phyloP scores from a whole-genome alignment of 2,888 invertebrate species.

The Leptopilina drosophilae region DNA sequence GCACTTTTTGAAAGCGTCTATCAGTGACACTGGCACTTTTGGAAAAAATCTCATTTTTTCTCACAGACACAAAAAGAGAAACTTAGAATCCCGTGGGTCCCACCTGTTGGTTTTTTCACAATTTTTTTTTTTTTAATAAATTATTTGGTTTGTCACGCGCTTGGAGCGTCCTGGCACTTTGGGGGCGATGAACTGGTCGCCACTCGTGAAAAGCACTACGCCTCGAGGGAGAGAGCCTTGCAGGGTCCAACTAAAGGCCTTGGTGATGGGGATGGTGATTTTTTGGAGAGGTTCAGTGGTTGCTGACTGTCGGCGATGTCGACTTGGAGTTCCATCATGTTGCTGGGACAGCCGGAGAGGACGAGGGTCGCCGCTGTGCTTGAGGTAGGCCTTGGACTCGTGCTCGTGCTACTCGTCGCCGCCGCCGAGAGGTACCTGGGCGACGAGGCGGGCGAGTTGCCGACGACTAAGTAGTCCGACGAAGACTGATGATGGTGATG shows the following conservation, averaged over 20 bases:
- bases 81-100: conserved; percentile 39
- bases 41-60: conserved; percentile 9
- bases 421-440: conserved; percentile 76
- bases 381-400: conserved; percentile 72
- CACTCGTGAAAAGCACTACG: conserved; percentile 69
- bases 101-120: conserved; percentile 53
- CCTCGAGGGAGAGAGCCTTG: conserved; percentile 77
- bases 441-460: conserved; percentile 63
- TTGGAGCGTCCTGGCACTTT: conserved; percentile 76
- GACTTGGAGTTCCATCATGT: conserved; percentile 87
- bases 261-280: conserved; percentile 88
- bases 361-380: conserved; percentile 74
- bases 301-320: conserved; percentile 89
- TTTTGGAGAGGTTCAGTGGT: conserved; percentile 93
- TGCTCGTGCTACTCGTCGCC: conserved; percentile 70
- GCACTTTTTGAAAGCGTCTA: no score
- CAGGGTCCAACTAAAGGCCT: conserved; percentile 78
- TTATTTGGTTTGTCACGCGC: conserved; percentile 77
- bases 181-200: conserved; percentile 41
- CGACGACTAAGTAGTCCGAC: conserved; percentile 76
- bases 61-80: conserved; percentile 6
- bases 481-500: conserved; percentile 76
- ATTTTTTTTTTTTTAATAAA: conserved; percentile 73
- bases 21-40: neutral
- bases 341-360: conserved; percentile 75